Percentiles rank a stretch among this genome's conserved stretches.
Evolutionary conservation across 1,140 invertebrate species (phyloP).

Genomic region (Lutraria rhynchaena): DNA sequence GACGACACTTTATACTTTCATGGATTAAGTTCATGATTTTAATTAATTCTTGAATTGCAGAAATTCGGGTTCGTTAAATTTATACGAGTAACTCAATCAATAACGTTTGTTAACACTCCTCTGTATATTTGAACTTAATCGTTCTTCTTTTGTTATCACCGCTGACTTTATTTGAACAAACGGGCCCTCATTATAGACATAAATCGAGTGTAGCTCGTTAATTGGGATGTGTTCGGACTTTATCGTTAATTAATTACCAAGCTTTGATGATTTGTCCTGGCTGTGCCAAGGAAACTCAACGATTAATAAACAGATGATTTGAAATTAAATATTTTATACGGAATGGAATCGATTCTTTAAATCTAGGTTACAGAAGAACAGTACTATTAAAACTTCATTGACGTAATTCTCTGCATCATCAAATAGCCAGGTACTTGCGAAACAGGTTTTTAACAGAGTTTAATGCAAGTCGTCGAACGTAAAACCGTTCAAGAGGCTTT

Average conservation of each 20-base stretch:
- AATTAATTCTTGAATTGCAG: conserved; percentile 15
- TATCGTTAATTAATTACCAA: conserved; percentile 1
- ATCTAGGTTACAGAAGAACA: no score
- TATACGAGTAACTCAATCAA: conserved; percentile 33
- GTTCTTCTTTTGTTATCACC: conserved; percentile 11
- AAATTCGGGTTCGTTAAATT: conserved; percentile 10
- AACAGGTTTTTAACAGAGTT: no score
- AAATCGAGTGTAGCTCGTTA: not conserved
- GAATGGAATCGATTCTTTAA: no score
- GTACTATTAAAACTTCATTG: no score
- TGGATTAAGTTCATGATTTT: not conserved
- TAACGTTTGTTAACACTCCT: not conserved
- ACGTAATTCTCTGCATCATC: no score
- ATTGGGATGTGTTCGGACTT: conserved; percentile 8
- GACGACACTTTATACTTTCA: not conserved
- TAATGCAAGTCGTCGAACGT: no score
- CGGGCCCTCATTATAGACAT: conserved; percentile 10
- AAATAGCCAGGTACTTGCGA: no score
- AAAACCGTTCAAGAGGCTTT: no score
- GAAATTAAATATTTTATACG: no score
- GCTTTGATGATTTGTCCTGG: no score
- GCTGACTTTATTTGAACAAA: conserved; percentile 24
- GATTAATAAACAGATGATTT: no score
- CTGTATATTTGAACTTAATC: conserved; percentile 24
- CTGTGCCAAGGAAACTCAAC: no score